Percentiles rank a stretch among this genome's conserved stretches.
These are phyloP conservation scores for Rotaria magnacalcarata DNA, from an alignment of 2,888 invertebrate species.

Conservation along the genomic window DNA sequence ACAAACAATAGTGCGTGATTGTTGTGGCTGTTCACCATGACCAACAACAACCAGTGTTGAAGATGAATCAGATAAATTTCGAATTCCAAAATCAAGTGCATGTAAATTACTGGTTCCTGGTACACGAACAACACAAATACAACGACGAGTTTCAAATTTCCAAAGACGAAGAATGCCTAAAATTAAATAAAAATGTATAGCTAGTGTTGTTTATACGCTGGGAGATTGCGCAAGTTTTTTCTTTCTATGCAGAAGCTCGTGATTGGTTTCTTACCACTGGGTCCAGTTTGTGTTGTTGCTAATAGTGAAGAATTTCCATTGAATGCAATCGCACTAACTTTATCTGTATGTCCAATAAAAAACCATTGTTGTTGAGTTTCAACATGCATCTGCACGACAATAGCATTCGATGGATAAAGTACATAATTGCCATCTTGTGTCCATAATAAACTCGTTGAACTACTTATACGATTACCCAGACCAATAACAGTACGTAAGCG, in stretches of 20 bases:
- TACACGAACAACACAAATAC: conserved; percentile 48
- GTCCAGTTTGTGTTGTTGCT: conserved; percentile 58
- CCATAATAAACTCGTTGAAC: conserved; percentile 49
- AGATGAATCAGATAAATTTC: background rate
- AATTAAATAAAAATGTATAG: background rate
- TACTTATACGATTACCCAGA: conserved; percentile 50
- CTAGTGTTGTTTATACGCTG: no score
- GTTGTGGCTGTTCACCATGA: conserved; percentile 56
- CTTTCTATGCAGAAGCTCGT: no score
- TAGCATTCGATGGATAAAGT: conserved; percentile 58
- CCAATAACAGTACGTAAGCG: conserved; percentile 55
- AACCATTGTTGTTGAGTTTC: conserved; percentile 57
- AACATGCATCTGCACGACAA: conserved; percentile 56
- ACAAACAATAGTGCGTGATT: background rate
- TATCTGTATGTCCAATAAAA: conserved; percentile 59
- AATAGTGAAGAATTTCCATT: conserved; percentile 53
- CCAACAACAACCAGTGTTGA: conserved; percentile 15
- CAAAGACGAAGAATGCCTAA: conserved; percentile 54
- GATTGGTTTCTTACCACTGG: conserved; percentile 49
- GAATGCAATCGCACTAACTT: conserved; percentile 56
- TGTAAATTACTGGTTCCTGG: background rate
- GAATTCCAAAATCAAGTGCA: conserved; percentile 25
- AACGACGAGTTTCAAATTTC: conserved; percentile 54
- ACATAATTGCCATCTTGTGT: conserved; percentile 53
- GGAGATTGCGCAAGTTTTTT: no score